Percentiles rank a stretch among this genome's conserved stretches.
Evolutionary conservation across 2,113 vertebrate genomes (phyloP).

Genomic region (Microcebus ravelobensis): DNA sequence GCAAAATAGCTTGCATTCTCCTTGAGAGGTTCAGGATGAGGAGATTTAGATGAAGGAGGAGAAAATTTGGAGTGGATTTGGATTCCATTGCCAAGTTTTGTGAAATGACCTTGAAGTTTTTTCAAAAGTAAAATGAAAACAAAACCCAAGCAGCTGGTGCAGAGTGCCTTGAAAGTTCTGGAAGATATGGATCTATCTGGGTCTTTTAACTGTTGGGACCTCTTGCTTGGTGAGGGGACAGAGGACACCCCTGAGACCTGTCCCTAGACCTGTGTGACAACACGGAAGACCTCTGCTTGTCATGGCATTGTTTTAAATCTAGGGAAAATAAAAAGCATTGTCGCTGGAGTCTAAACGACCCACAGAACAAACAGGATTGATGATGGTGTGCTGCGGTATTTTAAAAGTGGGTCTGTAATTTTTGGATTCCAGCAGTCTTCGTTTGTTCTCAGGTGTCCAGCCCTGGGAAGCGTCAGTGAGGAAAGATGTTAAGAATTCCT

Average conservation of each 20-base stretch:
- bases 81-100: not conserved
- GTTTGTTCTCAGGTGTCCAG: conserved; percentile 66
- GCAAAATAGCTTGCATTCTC: not conserved
- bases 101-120: conserved; percentile 59
- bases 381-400: conserved; percentile 13
- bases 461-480: not conserved
- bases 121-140: conserved; percentile 23
- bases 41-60: not conserved
- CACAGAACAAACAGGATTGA: conserved; percentile 52
- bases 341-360: conserved; percentile 24
- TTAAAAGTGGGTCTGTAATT: conserved; percentile 66
- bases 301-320: not conserved
- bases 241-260: not conserved
- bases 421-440: conserved; percentile 72
- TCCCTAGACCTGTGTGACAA: not conserved
- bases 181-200: not conserved
- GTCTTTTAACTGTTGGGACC: not conserved
- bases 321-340: conserved; percentile 58
- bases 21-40: not conserved
- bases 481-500: conserved; percentile 9
- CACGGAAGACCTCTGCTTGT: not conserved
- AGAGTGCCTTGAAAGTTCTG: not conserved
- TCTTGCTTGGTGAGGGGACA: not conserved
- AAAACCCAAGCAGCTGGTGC: not conserved
- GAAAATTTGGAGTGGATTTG: not conserved